These are phyloP conservation scores for Notocelia uddmanniana DNA, from an alignment of 2,888 invertebrate genomes.

Conservation along the genomic window DNA sequence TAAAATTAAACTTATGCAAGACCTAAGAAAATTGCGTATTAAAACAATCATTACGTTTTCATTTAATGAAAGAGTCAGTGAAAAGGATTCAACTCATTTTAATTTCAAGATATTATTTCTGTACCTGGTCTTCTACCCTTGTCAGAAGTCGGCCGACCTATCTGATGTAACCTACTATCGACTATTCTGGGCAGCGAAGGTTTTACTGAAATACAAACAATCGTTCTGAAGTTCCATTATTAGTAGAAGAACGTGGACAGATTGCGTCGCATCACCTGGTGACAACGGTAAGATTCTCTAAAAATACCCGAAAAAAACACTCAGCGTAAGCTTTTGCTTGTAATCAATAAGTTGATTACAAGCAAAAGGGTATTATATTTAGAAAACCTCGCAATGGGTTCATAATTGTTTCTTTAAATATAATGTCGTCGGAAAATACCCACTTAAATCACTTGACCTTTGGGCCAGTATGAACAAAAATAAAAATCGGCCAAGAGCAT, in stretches of 20 bases:
- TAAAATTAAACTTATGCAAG: too few species aligned
- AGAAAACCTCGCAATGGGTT: neutral
- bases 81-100: too few species aligned
- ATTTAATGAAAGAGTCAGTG: too few species aligned
- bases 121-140: too few species aligned
- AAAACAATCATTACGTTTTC: too few species aligned
- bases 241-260: neutral
- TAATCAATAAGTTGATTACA: too few species aligned
- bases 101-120: too few species aligned
- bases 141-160: too few species aligned
- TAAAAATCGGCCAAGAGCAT: too few species aligned
- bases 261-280: neutral
- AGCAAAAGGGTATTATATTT: neutral
- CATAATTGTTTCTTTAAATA: neutral
- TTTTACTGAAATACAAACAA: conserved; percentile 1
- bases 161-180: neutral
- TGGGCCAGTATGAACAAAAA: neutral
- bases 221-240: neutral
- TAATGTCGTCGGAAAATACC: neutral
- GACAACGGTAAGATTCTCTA: conserved; percentile 1
- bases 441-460: neutral
- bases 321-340: too few species aligned
- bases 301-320: conserved; percentile 10
- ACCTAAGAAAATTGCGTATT: too few species aligned
- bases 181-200: neutral